Percentiles rank a stretch among this genome's conserved stretches.
Conservation (phyloP, 2,113 vertebrate species). For the Procapra przewalskii region DNA sequence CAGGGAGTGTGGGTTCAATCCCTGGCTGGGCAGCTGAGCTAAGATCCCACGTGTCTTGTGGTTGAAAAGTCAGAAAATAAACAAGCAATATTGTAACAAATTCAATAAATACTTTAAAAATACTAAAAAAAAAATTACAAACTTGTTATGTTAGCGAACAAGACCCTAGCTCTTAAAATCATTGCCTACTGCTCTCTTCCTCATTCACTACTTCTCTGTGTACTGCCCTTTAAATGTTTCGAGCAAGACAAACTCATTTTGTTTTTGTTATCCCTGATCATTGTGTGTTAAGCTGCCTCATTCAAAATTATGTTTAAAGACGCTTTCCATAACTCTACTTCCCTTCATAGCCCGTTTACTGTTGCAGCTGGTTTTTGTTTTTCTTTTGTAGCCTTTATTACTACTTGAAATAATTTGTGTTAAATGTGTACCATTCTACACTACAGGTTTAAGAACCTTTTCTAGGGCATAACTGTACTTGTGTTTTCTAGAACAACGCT, state of each 20-base stretch:
- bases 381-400: not conserved
- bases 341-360: not conserved
- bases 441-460: not conserved
- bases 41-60: not conserved
- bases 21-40: not conserved
- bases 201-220: not conserved
- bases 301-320: not conserved
- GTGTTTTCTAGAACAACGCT: not conserved
- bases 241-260: not conserved
- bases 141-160: not conserved
- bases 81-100: not conserved
- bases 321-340: not conserved
- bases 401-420: not conserved
- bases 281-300: not conserved
- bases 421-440: not conserved
- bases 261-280: not conserved
- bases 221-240: not conserved
- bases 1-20: not conserved
- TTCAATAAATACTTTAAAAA: not conserved
- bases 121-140: not conserved
- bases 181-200: too few relatives aligned
- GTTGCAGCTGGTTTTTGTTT: not conserved
- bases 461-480: not conserved
- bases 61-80: not conserved
- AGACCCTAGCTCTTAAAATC: not conserved